Base-by-base conservation (phyloP, 2,797 vertebrate species). In the Ataeniobius toweri region DNA sequence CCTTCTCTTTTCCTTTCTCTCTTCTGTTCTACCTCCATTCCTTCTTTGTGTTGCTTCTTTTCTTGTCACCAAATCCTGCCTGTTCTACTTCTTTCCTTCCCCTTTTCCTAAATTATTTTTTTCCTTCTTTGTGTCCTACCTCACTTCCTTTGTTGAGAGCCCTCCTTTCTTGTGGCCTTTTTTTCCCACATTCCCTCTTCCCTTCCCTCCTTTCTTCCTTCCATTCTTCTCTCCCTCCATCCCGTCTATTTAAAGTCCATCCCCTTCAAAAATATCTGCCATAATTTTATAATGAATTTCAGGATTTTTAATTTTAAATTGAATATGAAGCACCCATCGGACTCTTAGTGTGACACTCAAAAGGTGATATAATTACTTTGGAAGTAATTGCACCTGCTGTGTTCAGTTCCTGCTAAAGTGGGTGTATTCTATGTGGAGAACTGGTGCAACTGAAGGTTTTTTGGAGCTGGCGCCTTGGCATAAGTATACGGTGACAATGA, bases 281-380 rank as follows among this genome's bases (percentile, higher is more conserved):
- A 67, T 44, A 12, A 67, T 5, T 24, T 14, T 24, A 68, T 24
- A 0, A 3, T 68, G 10, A n/a, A 68, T 41, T 68, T 44, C 36
- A 44, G 5, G 6, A 44, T 44, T 67, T 24, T 24, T 18, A 24
- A 44, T 68, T 68, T 22, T 12, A 67, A 67, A 67, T 20, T 18
- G 7, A 67, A 24, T 1, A 39, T 22, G 31, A 41, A 39, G 2
- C 39, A 68, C 39, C 65, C 79, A 58, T 10, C 81, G 48, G 84
- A 77, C 68, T 77, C 4, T 72, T 79, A 20, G 13, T 2, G 13
- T 76, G 56, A 86, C 48, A 67, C 26, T 36, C 41, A 73, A 71
- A 78, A 55, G 55, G 26, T 28, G 78, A 73, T 80, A 72, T 89
- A 28, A 92, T 90, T 89, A 87, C 85, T 79, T 68, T 76, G 55